phyloP scores from a whole-genome alignment of 2,113 vertebrate species.

The Pipra filicauda region DNA sequence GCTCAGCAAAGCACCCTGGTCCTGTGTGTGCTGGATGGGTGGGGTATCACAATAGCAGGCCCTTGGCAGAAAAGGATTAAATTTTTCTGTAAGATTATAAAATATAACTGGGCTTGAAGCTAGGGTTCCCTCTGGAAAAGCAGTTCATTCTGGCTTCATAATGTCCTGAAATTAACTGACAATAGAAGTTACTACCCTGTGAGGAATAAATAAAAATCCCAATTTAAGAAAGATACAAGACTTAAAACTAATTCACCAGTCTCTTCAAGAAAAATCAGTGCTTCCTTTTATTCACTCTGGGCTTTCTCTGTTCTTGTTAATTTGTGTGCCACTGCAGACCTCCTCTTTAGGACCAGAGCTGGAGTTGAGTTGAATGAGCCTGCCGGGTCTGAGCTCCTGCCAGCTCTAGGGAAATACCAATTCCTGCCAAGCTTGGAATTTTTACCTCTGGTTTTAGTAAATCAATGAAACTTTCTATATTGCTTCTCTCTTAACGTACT shows the following conservation, averaged over 20 bases:
- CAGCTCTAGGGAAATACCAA: background rate
- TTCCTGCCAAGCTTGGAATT: background rate
- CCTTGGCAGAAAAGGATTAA: background rate
- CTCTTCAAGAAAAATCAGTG: background rate
- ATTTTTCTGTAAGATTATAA: background rate
- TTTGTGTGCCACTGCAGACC: background rate
- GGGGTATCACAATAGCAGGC: background rate
- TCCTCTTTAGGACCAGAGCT: background rate
- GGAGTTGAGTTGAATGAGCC: background rate
- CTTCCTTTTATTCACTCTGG: background rate
- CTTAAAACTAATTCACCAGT: background rate
- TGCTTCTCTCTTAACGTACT: background rate
- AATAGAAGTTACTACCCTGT: background rate
- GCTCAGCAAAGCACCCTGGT: background rate
- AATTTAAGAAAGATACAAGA: background rate
- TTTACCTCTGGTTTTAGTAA: background rate
- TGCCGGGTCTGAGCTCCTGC: background rate
- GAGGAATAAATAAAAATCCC: background rate
- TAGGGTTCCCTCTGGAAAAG: background rate
- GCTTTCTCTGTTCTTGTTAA: background rate
- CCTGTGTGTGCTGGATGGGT: accelerated
- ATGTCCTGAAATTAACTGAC: background rate
- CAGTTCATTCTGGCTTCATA: background rate
- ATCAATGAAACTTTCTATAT: background rate
- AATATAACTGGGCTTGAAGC: background rate